Conservation (phyloP, 1,140 invertebrate species). For the Pseudomyrmex dendroicus region DNA sequence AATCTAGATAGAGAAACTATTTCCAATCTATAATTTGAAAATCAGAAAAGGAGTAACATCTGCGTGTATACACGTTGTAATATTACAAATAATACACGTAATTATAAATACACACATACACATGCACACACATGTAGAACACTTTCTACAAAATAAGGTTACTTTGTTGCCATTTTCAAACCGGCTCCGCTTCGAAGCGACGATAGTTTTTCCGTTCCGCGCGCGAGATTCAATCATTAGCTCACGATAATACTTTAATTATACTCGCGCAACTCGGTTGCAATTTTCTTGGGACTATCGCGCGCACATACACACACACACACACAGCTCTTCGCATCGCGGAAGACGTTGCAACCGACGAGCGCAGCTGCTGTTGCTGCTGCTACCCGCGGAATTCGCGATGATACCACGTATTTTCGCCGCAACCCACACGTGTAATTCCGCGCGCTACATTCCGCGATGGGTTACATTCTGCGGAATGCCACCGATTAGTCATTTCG, state of each 20-base stretch:
- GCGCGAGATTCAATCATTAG: constrained; percentile 6
- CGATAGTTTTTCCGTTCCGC: constrained; percentile 16
- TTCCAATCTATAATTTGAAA: too few relatives aligned
- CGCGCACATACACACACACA: too few relatives aligned
- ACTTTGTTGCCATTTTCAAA: constrained; percentile 10
- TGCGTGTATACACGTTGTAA: too few relatives aligned
- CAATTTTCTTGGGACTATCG: constrained; percentile 9
- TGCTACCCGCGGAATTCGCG: constrained; percentile 22
- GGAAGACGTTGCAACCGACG: constrained; percentile 37
- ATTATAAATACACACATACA: too few relatives aligned
- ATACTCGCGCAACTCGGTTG: constrained; percentile 1
- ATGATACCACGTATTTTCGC: constrained; percentile 1
- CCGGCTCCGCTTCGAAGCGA: not conserved
- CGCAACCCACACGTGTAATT: constrained; percentile 20
- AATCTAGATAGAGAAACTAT: too few relatives aligned
- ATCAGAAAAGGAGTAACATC: too few relatives aligned
- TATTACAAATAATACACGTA: too few relatives aligned
- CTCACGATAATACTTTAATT: constrained; percentile 40
- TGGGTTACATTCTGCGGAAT: constrained; percentile 28
- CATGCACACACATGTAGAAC: too few relatives aligned
- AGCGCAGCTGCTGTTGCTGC: not conserved
- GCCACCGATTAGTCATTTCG: constrained; percentile 20
- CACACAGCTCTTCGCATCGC: not conserved
- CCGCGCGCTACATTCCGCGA: constrained; percentile 24
- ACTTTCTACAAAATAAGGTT: constrained; percentile 12